Evolutionary conservation across 23 tunicate genomes (phyloP), one percentile per base, ranked within the genome.

Genomic region (Ciona savignyi): DNA sequence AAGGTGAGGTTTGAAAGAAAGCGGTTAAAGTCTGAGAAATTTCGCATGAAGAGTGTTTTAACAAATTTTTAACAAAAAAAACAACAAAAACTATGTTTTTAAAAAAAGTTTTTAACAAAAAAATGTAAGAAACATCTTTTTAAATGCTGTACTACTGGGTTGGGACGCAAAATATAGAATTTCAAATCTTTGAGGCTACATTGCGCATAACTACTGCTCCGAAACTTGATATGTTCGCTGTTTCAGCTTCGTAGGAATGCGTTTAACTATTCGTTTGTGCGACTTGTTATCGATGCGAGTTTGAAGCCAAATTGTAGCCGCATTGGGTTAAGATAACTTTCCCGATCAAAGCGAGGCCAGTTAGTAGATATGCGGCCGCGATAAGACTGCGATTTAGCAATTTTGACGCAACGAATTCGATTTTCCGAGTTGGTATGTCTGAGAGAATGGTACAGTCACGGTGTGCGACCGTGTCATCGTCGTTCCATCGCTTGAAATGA

Each of bases 1-100:
- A 51, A 56, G 88, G 88, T 83, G 6, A 34, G 74, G 19, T 42
- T 27, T n/a, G n/a, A n/a, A n/a, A n/a, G n/a, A n/a, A n/a, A n/a
- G n/a, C n/a, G n/a, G n/a, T n/a, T n/a, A n/a, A n/a, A n/a, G n/a
- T n/a, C n/a, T n/a, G n/a, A n/a, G n/a, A n/a, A n/a, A n/a, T n/a
- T n/a, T n/a, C n/a, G n/a, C n/a, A n/a, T n/a, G n/a, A n/a, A n/a
- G n/a, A n/a, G n/a, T n/a, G n/a, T n/a, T n/a, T n/a, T n/a, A n/a
- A n/a, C n/a, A n/a, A n/a, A n/a, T n/a, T n/a, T n/a, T n/a, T n/a
- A n/a, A n/a, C n/a, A n/a, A n/a, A n/a, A n/a, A n/a, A n/a, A n/a
- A n/a, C n/a, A n/a, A n/a, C n/a, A n/a, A n/a, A n/a, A n/a, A n/a
- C n/a, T n/a, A n/a, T n/a, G n/a, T n/a, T n/a, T n/a, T n/a, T n/a